Evolutionary conservation across 2,797 vertebrate genomes (phyloP).

Genomic region (Oreochromis grahami): DNA sequence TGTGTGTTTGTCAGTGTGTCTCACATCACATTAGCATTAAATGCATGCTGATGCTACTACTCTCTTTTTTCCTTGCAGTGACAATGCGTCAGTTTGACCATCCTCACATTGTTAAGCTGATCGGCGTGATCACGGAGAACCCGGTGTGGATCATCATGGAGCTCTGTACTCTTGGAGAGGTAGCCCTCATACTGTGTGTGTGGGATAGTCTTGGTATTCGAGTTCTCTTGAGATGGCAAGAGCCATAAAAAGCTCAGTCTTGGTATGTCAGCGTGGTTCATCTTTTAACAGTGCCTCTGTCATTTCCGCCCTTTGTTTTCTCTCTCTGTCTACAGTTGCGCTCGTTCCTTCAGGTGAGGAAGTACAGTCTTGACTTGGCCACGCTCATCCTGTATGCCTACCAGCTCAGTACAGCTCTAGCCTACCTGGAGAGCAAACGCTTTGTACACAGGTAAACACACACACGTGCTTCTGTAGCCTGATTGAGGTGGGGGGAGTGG

Average conservation of each 20-base stretch:
- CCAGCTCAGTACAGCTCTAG: conserved; percentile 95
- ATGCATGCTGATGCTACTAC: background rate
- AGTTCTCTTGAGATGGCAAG: background rate
- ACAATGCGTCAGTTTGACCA: conserved; percentile 99
- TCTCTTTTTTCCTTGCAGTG: conserved; percentile 68
- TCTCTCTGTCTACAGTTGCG: conserved; percentile 78
- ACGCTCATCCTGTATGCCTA: conserved; percentile 92
- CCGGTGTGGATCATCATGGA: conserved; percentile 99
- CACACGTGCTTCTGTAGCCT: background rate
- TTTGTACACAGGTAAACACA: conserved; percentile 92
- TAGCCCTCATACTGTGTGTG: background rate
- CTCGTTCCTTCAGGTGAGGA: conserved; percentile 96
- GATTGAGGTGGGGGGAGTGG: background rate
- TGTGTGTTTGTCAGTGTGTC: background rate
- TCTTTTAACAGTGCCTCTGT: background rate
- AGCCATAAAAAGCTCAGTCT: background rate
- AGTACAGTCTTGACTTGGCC: conserved; percentile 93
- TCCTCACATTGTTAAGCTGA: conserved; percentile 96
- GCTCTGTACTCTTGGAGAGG: conserved; percentile 82
- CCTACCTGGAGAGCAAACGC: conserved; percentile 97
- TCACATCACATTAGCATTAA: background rate
- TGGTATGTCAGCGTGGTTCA: background rate
- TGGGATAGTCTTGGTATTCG: background rate
- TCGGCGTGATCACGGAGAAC: conserved; percentile 97
- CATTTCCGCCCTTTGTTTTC: background rate